Evolutionary conservation across 2,113 vertebrate genomes (phyloP).

Genomic region (Oenanthe oenanthe): DNA sequence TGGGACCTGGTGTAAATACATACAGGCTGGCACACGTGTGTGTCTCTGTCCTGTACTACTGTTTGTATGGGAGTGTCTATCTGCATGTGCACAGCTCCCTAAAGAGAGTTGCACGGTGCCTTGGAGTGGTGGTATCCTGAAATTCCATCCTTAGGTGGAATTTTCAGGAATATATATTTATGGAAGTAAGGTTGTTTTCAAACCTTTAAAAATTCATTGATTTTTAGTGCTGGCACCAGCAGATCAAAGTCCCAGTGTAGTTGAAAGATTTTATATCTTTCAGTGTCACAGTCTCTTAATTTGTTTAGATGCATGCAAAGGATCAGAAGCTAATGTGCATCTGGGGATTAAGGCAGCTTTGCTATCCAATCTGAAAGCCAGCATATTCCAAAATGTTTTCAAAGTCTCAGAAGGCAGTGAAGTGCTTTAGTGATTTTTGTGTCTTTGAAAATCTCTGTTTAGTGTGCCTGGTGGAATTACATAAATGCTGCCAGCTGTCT

Average conservation of each 20-base stretch:
- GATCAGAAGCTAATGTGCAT: background rate
- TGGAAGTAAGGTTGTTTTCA: background rate
- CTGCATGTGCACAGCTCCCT: background rate
- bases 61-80: background rate
- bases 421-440: slow-evolving; percentile 58
- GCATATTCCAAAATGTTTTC: slow-evolving; percentile 20
- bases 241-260: background rate
- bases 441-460: slow-evolving; percentile 45
- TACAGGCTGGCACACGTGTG: background rate
- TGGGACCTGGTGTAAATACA: background rate
- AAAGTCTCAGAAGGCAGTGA: slow-evolving; percentile 23
- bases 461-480: slow-evolving; percentile 20
- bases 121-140: background rate
- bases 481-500: slow-evolving; percentile 21
- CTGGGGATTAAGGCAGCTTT: slow-evolving; percentile 39
- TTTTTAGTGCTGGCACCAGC: background rate
- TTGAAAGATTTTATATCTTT: slow-evolving; percentile 40
- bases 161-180: background rate
- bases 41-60: no score
- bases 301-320: slow-evolving; percentile 48
- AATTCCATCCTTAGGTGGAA: slow-evolving; percentile 1
- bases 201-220: background rate
- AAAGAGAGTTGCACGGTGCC: background rate
- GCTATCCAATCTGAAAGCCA: background rate
- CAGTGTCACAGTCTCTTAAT: background rate